A percentile compares a stretch with the other conserved stretches of the same genome.
Conservation (phyloP, 1,140 invertebrate genomes). For the Sipha flava region DNA sequence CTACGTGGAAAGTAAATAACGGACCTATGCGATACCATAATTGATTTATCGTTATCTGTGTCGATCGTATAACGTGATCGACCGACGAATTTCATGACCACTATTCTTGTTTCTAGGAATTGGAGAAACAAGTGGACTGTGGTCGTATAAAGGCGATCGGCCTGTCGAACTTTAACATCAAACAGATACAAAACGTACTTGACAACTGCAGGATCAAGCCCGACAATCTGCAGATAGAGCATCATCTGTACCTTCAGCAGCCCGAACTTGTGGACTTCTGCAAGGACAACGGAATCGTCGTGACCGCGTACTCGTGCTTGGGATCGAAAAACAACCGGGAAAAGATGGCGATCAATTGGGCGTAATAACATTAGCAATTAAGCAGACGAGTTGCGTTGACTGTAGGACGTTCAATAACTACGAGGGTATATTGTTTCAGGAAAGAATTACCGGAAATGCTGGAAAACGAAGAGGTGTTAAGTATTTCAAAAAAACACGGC, state of each 20-base stretch:
- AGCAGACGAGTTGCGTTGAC: too few species aligned
- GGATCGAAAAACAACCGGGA: constrained; percentile 54
- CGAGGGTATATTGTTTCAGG: constrained; percentile 11
- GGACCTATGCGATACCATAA: too few species aligned
- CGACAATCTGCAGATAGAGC: constrained; percentile 68
- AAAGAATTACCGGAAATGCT: constrained; percentile 43
- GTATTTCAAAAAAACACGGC: constrained; percentile 47
- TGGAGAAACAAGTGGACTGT: constrained; percentile 61
- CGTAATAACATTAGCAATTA: neutral
- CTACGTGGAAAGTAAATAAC: constrained; percentile 38
- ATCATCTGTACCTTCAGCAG: constrained; percentile 76
- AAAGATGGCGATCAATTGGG: constrained; percentile 45
- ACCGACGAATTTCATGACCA: neutral
- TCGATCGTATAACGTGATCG: too few species aligned
- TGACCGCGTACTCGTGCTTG: constrained; percentile 73
- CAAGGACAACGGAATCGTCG: constrained; percentile 51
- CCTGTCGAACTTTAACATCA: constrained; percentile 70
- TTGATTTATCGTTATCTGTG: too few species aligned
- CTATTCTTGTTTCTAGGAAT: constrained; percentile 45
- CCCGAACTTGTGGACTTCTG: constrained; percentile 65
- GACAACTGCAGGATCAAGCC: constrained; percentile 58
- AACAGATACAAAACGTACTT: constrained; percentile 57
- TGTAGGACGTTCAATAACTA: too few species aligned
- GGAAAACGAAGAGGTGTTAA: constrained; percentile 43
- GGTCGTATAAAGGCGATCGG: constrained; percentile 62